Evolutionary conservation across 2,888 invertebrate species (phyloP), one percentile per base, ranked within the genome.

Genomic region (Dryococelus australis): DNA sequence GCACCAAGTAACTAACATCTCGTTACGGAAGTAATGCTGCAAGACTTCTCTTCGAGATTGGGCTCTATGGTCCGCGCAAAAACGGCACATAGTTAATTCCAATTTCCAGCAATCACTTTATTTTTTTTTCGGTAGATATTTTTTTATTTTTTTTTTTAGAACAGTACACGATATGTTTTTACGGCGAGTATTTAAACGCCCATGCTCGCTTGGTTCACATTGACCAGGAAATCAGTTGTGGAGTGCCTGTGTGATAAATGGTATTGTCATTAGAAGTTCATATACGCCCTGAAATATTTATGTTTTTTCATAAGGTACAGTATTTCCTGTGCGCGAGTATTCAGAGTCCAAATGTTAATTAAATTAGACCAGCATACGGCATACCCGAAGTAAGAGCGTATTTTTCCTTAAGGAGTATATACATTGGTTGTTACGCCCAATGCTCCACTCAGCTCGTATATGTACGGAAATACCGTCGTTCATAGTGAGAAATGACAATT

Each of bases 41-140:
- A 65, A n/a, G 65, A 65, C 65, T 65, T 65, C 65, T 65, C 65
- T 35, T 65, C 65, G 65, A 65, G 65, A 65, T 65, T 65, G 65
- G 65, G 65, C 65, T 65, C 65, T n/a, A 24, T 9, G 8, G 65
- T 65, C 65, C n/a, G 65, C 24, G 65, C 65, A 65, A 65, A 65
- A 65, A 24, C 0, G 65, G 65, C 65, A 20, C 24, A 65, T 1
- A n/a, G 1, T n/a, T 65, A 0, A 1, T 5, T 65, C 16, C 24
- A 65, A 8, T 47, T 47, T 20, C 1, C 2, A 65, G 16, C 65
- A 8, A 8, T 65, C 65, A 20, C 65, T n/a, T n/a, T n/a, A 65
- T 10, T n/a, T 65, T n/a, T n/a, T 20, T 0, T 65, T 65, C 20
- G 13, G 65, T 16, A 3, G 65, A 65, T 12, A 65, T 9, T 47